phyloP scores from a whole-genome alignment of 2,113 vertebrate genomes.

The Oryzias curvinotus region DNA sequence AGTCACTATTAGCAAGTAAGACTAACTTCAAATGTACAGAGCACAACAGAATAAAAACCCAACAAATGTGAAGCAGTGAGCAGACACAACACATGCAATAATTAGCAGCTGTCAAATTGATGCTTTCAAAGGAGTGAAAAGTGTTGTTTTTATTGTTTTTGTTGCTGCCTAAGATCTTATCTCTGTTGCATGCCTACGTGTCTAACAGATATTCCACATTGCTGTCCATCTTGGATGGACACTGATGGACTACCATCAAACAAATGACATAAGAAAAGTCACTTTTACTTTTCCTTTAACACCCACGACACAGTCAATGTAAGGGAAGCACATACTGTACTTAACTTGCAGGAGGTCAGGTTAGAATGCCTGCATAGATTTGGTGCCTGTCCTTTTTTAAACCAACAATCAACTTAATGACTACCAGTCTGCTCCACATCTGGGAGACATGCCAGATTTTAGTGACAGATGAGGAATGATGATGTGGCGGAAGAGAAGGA shows the following conservation, averaged over 20 bases:
- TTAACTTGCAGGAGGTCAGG: not conserved
- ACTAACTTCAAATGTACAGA: conserved; percentile 22
- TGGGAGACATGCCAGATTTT: not conserved
- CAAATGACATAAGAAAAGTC: no score
- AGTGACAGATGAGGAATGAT: not conserved
- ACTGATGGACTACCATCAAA: no score
- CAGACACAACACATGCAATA: conserved; percentile 26
- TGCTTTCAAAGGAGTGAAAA: conserved; percentile 9
- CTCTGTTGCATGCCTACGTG: no score
- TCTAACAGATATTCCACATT: no score
- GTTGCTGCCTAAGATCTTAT: not conserved
- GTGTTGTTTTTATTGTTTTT: conserved; percentile 9
- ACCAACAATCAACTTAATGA: conserved; percentile 7
- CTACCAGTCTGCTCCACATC: not conserved
- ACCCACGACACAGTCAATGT: conserved; percentile 7
- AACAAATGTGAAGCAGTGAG: conserved; percentile 36
- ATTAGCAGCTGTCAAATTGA: conserved; percentile 49
- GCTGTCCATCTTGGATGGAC: no score
- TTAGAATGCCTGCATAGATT: conserved; percentile 22
- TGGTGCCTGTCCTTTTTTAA: conserved; percentile 1
- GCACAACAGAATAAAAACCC: conserved; percentile 22
- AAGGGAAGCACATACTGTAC: conserved; percentile 3
- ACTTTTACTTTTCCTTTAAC: not conserved
- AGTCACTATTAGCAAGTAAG: conserved; percentile 49
- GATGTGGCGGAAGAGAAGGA: conserved; percentile 1